Conservation (phyloP, 1,140 invertebrate genomes). For the Pogonognathellus flavescens region DNA sequence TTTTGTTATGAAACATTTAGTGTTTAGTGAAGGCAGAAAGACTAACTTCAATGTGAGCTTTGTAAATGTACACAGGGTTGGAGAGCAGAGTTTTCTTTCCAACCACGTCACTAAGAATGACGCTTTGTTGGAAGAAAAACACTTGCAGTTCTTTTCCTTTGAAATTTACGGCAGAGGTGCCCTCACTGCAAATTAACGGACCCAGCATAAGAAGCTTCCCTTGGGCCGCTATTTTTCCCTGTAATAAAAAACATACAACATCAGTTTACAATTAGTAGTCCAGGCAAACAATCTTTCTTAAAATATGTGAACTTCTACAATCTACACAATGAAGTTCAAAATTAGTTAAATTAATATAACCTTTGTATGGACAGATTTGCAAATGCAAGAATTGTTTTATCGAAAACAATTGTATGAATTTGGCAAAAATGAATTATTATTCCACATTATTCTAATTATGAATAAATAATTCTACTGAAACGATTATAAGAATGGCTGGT, state of each 20-base stretch:
- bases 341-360: too few species aligned
- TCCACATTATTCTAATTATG: too few species aligned
- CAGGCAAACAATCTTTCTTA: conserved; percentile 4
- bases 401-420: conserved; percentile 2
- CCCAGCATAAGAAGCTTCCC: conserved; percentile 95
- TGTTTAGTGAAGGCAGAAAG: conserved; percentile 11
- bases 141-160: conserved; percentile 92
- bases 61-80: conserved; percentile 95
- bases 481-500: too few species aligned
- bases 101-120: conserved; percentile 95
- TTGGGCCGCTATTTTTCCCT: conserved; percentile 98
- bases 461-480: neutral
- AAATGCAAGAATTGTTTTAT: too few species aligned
- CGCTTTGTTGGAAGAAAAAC: conserved; percentile 98
- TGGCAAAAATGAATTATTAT: neutral
- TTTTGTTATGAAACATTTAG: neutral
- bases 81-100: conserved; percentile 95
- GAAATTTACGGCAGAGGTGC: conserved; percentile 73
- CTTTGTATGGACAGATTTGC: too few species aligned
- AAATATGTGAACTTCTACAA: too few species aligned
- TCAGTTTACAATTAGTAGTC: neutral
- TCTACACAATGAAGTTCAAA: too few species aligned
- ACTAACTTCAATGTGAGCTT: conserved; percentile 94
- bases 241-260: conserved; percentile 67
- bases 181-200: conserved; percentile 84